phyloP scores from a whole-genome alignment of 2,888 invertebrate species.

The Calliphora vomitoria region DNA sequence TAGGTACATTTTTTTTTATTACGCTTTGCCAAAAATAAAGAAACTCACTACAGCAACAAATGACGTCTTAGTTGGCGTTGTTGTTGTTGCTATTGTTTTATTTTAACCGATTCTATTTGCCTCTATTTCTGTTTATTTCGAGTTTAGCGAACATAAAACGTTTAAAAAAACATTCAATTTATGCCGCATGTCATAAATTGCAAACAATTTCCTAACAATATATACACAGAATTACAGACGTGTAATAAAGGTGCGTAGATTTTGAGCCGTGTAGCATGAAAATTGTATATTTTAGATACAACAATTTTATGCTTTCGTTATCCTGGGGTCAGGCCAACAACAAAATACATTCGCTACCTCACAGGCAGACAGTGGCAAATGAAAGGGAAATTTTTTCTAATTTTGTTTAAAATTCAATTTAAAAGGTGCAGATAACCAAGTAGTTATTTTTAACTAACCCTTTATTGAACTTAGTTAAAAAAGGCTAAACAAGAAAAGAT shows the following conservation, averaged over 20 bases:
- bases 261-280: constrained; percentile 47
- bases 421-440: constrained; percentile 58
- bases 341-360: constrained; percentile 9
- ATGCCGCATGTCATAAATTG: constrained; percentile 70
- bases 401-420: constrained; percentile 45
- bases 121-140: constrained; percentile 48
- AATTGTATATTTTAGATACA: constrained; percentile 72
- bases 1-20: constrained; percentile 47
- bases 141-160: constrained; percentile 59
- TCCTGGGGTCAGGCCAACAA: constrained; percentile 33
- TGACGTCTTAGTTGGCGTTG: constrained; percentile 32
- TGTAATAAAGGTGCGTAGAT: constrained; percentile 52
- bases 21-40: constrained; percentile 21
- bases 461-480: constrained; percentile 50
- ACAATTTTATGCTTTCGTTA: constrained; percentile 69
- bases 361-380: constrained; percentile 44
- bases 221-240: neutral
- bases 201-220: constrained; percentile 40
- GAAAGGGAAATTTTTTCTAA: constrained; percentile 62
- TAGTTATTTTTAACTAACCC: constrained; percentile 48
- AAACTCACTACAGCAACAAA: constrained; percentile 6
- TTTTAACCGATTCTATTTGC: constrained; percentile 48
- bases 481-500: neutral
- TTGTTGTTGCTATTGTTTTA: constrained; percentile 37
- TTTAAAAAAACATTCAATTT: constrained; percentile 64